These are phyloP conservation scores for Halcyon badia DNA, from an alignment of 2,797 vertebrate genomes.

Conservation along the genomic window DNA sequence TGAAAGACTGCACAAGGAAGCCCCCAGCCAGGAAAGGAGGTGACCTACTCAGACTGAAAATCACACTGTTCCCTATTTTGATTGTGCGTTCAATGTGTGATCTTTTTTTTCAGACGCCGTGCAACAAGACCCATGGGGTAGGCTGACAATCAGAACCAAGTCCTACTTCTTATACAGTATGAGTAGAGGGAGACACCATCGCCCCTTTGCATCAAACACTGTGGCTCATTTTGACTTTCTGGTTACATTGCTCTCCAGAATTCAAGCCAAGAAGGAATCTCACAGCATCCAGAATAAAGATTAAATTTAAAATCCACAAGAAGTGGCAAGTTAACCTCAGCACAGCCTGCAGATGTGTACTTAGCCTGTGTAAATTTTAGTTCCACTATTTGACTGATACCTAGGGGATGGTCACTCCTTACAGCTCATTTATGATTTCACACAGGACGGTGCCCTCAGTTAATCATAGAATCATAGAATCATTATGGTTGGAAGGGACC, in stretches of 20 bases:
- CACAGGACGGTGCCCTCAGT: slow-evolving; percentile 72
- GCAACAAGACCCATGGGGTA: neutral
- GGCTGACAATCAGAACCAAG: neutral
- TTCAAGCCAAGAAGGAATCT: neutral
- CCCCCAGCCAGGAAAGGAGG: neutral
- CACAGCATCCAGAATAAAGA: neutral
- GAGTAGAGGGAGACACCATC: neutral
- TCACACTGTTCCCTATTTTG: neutral
- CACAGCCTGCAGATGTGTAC: neutral
- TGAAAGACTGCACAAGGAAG: neutral
- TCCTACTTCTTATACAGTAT: neutral
- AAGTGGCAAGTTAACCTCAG: neutral
- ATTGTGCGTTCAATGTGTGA: neutral
- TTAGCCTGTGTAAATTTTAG: slow-evolving; percentile 3
- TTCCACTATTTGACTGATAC: neutral
- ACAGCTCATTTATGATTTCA: neutral
- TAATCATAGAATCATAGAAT: no score
- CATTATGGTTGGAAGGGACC: no score
- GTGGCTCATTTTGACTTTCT: neutral
- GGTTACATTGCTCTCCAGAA: neutral
- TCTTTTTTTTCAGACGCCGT: neutral
- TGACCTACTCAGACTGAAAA: neutral
- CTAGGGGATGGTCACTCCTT: neutral
- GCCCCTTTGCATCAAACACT: neutral
- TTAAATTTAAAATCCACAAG: neutral